Conservation (phyloP, 2,797 vertebrate genomes). For the Mormyrops boulengeri region DNA sequence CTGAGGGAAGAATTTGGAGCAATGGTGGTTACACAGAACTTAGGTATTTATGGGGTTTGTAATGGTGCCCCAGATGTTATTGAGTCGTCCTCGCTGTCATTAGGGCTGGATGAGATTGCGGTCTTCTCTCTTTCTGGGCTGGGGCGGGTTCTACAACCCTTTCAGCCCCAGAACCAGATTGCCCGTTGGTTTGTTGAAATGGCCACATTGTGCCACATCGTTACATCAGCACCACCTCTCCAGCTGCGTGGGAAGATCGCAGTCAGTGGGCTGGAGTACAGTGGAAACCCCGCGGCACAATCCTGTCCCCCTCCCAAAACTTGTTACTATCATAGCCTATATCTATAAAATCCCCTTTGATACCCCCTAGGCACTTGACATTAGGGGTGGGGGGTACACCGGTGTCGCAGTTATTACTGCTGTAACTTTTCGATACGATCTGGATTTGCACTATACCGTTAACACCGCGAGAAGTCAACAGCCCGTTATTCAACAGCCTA, state of each 20-base stretch:
- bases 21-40: not conserved
- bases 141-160: not conserved
- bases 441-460: not conserved
- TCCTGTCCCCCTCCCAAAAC: not conserved
- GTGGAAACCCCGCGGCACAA: not conserved
- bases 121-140: not conserved
- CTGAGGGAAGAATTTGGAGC: not conserved
- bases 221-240: not conserved
- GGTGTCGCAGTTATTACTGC: not conserved
- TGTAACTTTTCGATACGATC: not conserved
- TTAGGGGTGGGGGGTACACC: not conserved
- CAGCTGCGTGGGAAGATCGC: not conserved
- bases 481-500: not conserved
- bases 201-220: too few species aligned
- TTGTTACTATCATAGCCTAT: not conserved
- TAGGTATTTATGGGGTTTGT: not conserved
- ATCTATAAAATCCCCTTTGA: slow-evolving; percentile 4
- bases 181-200: not conserved
- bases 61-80: not conserved
- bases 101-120: slow-evolving; percentile 28
- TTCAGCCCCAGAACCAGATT: not conserved
- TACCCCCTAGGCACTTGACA: not conserved
- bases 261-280: not conserved
- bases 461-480: not conserved
- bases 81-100: slow-evolving; percentile 28